Evolutionary conservation across 1,140 invertebrate genomes (phyloP).

Genomic region (Spodoptera litura): DNA sequence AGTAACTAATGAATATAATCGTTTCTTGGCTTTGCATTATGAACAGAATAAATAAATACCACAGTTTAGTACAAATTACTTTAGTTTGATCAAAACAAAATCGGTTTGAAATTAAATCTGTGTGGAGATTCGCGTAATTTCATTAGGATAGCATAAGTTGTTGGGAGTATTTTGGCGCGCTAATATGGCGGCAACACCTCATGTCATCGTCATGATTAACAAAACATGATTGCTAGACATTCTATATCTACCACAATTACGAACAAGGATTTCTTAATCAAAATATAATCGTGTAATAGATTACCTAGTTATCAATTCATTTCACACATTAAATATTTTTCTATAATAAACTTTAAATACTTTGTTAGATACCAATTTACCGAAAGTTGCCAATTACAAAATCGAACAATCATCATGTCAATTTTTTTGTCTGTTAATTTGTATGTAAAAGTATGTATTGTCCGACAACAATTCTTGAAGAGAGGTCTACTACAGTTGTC

Average conservation of each 20-base stretch:
- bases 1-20: slow-evolving; percentile 10
- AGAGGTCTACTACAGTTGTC: not conserved
- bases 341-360: not conserved
- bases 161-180: slow-evolving; percentile 22
- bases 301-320: slow-evolving; percentile 1
- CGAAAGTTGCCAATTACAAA: slow-evolving; percentile 9
- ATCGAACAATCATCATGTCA: not conserved
- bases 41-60: too few relatives aligned
- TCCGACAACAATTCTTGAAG: not conserved
- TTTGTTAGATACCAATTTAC: not conserved
- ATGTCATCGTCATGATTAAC: slow-evolving; percentile 2
- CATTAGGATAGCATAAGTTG: slow-evolving; percentile 57
- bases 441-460: too few relatives aligned
- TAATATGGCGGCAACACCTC: slow-evolving; percentile 1
- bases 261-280: slow-evolving; percentile 11
- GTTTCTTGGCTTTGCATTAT: not conserved
- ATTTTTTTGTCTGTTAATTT: too few relatives aligned
- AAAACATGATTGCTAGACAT: slow-evolving; percentile 9
- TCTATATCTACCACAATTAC: slow-evolving; percentile 12
- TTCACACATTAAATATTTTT: not conserved
- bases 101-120: not conserved
- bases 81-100: not conserved
- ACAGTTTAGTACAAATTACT: not conserved
- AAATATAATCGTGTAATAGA: slow-evolving; percentile 32
- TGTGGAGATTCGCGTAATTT: slow-evolving; percentile 39